Conservation (phyloP, 2,888 invertebrate genomes). For the Cephus pygmeus region DNA sequence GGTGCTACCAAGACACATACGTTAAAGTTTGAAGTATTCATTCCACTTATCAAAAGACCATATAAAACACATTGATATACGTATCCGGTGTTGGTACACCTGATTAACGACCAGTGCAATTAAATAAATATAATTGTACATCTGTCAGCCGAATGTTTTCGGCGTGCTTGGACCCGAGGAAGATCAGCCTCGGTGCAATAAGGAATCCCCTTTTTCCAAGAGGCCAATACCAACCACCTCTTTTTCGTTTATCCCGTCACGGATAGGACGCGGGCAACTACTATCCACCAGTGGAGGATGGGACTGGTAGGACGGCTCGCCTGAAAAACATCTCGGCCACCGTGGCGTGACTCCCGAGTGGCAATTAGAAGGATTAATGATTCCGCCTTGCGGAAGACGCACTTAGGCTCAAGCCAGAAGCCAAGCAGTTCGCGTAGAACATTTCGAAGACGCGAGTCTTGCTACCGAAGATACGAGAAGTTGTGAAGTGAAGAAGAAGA, state of each 20-base stretch:
- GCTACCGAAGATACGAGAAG: not conserved
- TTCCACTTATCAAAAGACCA: not conserved
- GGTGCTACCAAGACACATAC: not conserved
- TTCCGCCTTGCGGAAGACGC: slow-evolving; percentile 34
- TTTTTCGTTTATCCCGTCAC: not conserved
- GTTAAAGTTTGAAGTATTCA: not conserved
- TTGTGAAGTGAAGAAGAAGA: not conserved
- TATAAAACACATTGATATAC: not conserved
- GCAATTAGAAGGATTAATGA: slow-evolving; percentile 61
- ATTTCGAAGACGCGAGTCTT: not conserved
- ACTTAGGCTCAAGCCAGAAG: not conserved
- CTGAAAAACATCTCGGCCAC: slow-evolving; percentile 21
- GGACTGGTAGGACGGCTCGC: not conserved
- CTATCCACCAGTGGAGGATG: not conserved
- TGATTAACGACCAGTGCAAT: slow-evolving; percentile 56
- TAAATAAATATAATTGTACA: slow-evolving; percentile 59
- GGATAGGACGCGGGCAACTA: not conserved
- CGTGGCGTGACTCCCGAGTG: slow-evolving; percentile 47
- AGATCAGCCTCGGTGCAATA: not conserved
- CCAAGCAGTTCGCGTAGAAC: not conserved
- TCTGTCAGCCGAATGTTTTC: slow-evolving; percentile 57
- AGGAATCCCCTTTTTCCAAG: not conserved
- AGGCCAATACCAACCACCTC: not conserved
- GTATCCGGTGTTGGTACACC: slow-evolving; percentile 15
- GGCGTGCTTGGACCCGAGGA: slow-evolving; percentile 7